Conservation (phyloP, 2,113 vertebrate species). For the Ochotona princeps region DNA sequence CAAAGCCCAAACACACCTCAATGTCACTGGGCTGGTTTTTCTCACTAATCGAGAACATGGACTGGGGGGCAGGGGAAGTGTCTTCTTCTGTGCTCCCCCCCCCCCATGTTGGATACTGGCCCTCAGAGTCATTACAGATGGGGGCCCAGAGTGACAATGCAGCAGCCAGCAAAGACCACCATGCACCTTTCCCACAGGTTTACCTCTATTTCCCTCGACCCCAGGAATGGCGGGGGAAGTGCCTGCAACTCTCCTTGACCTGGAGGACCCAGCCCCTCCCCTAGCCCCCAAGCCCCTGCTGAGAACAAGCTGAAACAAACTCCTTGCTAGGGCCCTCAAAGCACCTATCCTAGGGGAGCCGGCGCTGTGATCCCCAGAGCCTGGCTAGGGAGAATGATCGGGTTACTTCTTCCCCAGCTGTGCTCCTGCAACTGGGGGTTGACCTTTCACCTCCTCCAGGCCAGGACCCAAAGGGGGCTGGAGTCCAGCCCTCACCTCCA, state of each 20-base stretch:
- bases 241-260: constrained; percentile 60
- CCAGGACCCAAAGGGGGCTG: constrained; percentile 76
- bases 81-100: not conserved
- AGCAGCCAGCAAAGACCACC: not conserved
- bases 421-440: constrained; percentile 76
- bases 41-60: not conserved
- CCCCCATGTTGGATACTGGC: not conserved
- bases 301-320: constrained; percentile 73
- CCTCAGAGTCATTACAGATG: constrained; percentile 16
- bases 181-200: constrained; percentile 60
- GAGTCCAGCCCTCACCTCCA: constrained; percentile 71
- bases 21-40: not conserved
- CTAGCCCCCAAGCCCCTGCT: constrained; percentile 22
- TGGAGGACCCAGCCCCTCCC: not conserved
- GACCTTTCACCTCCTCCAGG: constrained; percentile 82
- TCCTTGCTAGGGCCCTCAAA: constrained; percentile 74
- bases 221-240: no score
- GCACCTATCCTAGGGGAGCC: constrained; percentile 78
- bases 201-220: constrained; percentile 63
- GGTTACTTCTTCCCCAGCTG: constrained; percentile 78
- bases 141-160: not conserved
- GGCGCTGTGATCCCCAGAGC: constrained; percentile 70
- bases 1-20: constrained; percentile 38
- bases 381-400: constrained; percentile 68
- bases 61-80: no score